Evolutionary conservation across 1,140 invertebrate species (phyloP).

Genomic region (Bombus fervidus): DNA sequence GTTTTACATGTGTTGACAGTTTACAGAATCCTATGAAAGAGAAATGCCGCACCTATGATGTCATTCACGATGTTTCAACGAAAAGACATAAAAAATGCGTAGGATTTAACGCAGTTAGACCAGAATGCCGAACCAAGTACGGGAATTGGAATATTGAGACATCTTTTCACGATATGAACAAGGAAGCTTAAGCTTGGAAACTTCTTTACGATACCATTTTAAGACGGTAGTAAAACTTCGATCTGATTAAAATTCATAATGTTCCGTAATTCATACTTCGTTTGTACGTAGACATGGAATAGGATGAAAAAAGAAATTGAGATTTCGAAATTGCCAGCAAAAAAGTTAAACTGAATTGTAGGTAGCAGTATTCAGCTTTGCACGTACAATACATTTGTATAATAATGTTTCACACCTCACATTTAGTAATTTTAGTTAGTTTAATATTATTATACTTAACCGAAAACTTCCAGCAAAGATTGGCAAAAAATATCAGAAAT

Average conservation of each 20-base stretch:
- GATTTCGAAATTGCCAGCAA: not conserved
- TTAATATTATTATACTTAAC: not conserved
- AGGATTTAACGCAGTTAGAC: not conserved
- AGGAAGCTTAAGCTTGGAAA: not conserved
- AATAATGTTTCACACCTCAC: too few species aligned
- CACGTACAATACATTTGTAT: not conserved
- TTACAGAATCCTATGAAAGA: not conserved
- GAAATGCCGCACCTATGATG: not conserved
- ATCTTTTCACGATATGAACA: not conserved
- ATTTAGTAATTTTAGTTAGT: not conserved
- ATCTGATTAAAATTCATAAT: conserved; percentile 8
- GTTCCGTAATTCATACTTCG: not conserved
- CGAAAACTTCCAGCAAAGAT: not conserved
- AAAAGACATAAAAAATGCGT: conserved; percentile 2
- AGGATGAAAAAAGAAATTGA: not conserved
- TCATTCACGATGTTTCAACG: not conserved
- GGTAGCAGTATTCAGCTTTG: not conserved
- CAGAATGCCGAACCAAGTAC: conserved; percentile 1
- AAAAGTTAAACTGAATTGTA: not conserved
- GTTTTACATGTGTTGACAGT: not conserved
- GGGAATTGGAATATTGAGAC: not conserved
- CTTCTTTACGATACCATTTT: conserved; percentile 16
- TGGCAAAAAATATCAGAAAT: not conserved
- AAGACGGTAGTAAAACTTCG: not conserved
- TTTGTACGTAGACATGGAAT: not conserved